Evolutionary conservation across 2,113 vertebrate species (phyloP).

Genomic region (Tringa solitaria): DNA sequence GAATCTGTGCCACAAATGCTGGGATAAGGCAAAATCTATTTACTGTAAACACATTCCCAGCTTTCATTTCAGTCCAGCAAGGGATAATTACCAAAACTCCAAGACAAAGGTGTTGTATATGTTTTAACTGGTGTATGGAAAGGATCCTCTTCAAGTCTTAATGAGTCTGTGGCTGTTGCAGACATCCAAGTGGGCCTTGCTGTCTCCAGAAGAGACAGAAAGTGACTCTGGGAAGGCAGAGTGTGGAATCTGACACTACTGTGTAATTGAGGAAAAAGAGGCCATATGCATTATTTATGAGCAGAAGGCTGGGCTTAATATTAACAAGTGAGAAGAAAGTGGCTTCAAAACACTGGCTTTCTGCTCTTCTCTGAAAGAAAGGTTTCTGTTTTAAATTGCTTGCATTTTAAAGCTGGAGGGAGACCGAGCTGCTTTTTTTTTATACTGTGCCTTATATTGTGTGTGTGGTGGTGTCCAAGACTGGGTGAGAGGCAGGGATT

Average conservation of each 20-base stretch:
- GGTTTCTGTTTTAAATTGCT: conserved; percentile 50
- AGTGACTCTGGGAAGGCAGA: conserved; percentile 49
- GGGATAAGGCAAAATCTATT: neutral
- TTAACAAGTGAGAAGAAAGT: conserved; percentile 71
- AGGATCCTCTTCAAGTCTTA: neutral
- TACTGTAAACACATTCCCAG: neutral
- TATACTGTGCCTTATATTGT: neutral
- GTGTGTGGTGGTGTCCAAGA: neutral
- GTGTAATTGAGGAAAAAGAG: conserved; percentile 64
- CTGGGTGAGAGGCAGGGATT: conserved; percentile 11
- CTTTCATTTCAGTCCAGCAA: neutral
- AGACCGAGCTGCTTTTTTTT: conserved; percentile 7
- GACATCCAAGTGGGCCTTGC: conserved; percentile 26
- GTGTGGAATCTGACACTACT: conserved; percentile 53
- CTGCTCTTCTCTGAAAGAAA: conserved; percentile 13
- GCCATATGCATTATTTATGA: conserved; percentile 76
- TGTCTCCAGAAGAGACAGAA: conserved; percentile 53
- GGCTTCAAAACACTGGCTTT: conserved; percentile 65
- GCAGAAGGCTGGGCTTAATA: conserved; percentile 53
- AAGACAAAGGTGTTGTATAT: neutral
- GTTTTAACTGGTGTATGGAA: neutral
- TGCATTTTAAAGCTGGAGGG: conserved; percentile 55
- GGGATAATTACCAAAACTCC: neutral
- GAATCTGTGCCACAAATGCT: neutral
- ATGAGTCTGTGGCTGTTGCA: conserved; percentile 21